Conservation (phyloP, 1,140 invertebrate genomes). For the Drosophila baimaii region DNA sequence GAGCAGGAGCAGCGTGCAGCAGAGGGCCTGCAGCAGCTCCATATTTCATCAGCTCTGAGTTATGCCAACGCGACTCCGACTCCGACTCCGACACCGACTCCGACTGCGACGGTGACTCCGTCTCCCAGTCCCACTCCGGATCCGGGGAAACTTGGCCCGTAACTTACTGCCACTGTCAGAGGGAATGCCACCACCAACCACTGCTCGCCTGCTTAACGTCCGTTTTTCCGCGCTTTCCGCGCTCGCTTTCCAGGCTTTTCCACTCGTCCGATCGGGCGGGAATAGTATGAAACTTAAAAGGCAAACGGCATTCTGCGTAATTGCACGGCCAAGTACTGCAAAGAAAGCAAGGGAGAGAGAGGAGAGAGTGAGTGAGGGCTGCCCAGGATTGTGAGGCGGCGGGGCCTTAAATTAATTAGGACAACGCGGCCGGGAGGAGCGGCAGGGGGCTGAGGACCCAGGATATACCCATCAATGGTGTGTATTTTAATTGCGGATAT, state of each 20-base stretch:
- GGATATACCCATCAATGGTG: neutral
- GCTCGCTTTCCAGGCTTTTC: conserved; percentile 4
- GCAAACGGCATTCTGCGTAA: conserved; percentile 64
- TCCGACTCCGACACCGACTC: neutral
- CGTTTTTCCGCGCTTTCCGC: conserved; percentile 44
- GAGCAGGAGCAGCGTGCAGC: conserved; percentile 75
- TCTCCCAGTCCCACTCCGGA: conserved; percentile 15
- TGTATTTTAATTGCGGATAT: too few relatives aligned
- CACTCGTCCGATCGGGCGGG: conserved; percentile 17
- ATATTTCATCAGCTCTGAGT: conserved; percentile 70
- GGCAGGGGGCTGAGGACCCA: neutral
- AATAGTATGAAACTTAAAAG: conserved; percentile 52
- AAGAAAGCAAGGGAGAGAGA: conserved; percentile 27
- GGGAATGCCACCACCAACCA: conserved; percentile 9
- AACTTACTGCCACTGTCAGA: conserved; percentile 58
- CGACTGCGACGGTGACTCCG: neutral
- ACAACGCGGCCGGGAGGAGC: conserved; percentile 21
- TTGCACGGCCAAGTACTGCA: conserved; percentile 58
- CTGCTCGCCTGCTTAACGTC: conserved; percentile 40
- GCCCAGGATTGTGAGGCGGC: conserved; percentile 3
- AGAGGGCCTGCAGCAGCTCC: conserved; percentile 72
- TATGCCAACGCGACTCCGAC: conserved; percentile 50
- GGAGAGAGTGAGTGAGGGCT: conserved; percentile 38
- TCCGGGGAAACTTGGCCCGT: conserved; percentile 45
- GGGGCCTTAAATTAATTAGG: conserved; percentile 55